Conservation (phyloP, 2,113 vertebrate species). For the Plestiodon gilberti region DNA sequence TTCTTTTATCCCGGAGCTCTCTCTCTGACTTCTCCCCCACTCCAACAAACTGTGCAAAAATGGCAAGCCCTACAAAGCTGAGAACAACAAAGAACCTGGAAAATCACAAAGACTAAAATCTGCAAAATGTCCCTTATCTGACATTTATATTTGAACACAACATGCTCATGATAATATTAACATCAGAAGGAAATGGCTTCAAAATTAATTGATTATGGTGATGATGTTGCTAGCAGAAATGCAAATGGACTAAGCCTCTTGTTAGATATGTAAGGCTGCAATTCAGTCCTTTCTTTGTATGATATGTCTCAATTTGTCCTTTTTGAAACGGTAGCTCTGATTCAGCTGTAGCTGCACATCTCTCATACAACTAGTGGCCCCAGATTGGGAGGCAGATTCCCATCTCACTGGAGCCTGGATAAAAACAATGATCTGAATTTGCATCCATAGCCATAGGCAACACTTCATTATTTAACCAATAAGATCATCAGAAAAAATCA, state of each 20-base stretch:
- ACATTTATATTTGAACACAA: slow-evolving; percentile 13
- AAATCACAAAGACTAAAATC: not conserved
- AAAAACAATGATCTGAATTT: not conserved
- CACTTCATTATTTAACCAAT: not conserved
- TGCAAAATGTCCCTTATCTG: not conserved
- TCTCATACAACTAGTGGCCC: not conserved
- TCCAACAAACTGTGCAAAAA: slow-evolving; percentile 1
- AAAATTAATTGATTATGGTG: slow-evolving; percentile 25
- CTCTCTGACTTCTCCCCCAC: slow-evolving; percentile 3
- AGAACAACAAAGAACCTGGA: not conserved
- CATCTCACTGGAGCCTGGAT: not conserved
- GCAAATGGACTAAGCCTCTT: not conserved
- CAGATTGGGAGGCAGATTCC: not conserved
- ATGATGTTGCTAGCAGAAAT: not conserved
- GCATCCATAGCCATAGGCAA: not conserved
- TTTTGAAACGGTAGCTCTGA: not conserved
- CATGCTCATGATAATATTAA: not conserved
- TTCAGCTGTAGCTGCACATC: not conserved
- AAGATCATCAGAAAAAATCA: not conserved
- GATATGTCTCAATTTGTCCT: not conserved
- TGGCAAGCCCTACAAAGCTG: not conserved
- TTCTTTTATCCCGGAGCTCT: not conserved
- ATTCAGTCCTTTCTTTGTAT: not conserved
- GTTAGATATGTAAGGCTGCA: not conserved
- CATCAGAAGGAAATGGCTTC: not conserved